Percentiles rank a stretch among this genome's conserved stretches.
These are phyloP conservation scores for Anastatus disparis DNA, from an alignment of 1,140 invertebrate genomes.

Conservation along the genomic window DNA sequence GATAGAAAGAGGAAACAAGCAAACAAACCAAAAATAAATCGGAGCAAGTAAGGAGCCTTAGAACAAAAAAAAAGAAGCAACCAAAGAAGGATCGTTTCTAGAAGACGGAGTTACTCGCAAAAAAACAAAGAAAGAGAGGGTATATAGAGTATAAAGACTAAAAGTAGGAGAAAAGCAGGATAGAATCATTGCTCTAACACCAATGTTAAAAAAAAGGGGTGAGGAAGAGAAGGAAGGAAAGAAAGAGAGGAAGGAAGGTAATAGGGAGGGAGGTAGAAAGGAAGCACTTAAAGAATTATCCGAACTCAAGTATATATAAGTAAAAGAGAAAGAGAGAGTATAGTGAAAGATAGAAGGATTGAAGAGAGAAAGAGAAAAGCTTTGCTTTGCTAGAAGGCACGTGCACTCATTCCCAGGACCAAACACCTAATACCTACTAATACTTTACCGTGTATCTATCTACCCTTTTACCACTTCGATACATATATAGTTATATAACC, in stretches of 20 bases:
- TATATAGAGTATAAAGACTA: not conserved
- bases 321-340: too few species aligned
- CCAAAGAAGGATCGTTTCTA: too few species aligned
- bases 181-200: too few species aligned
- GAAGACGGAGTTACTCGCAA: not conserved
- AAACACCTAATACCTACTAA: slow-evolving; percentile 69
- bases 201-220: too few species aligned
- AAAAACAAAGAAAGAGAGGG: not conserved
- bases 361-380: slow-evolving; percentile 47
- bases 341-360: too few species aligned
- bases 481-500: slow-evolving; percentile 61
- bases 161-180: not conserved
- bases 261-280: slow-evolving; percentile 44
- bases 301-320: slow-evolving; percentile 64
- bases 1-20: not conserved
- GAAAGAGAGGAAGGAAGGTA: not conserved
- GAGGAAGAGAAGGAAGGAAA: too few species aligned
- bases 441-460: slow-evolving; percentile 66
- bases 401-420: slow-evolving; percentile 66
- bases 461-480: slow-evolving; percentile 65
- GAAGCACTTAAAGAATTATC: slow-evolving; percentile 69
- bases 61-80: not conserved
- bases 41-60: not conserved
- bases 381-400: slow-evolving; percentile 54
- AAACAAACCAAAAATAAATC: slow-evolving; percentile 20